Evolutionary conservation across 2,113 vertebrate species (phyloP), one percentile per base, ranked within the genome.

Genomic region (Oreochromis spilurus): DNA sequence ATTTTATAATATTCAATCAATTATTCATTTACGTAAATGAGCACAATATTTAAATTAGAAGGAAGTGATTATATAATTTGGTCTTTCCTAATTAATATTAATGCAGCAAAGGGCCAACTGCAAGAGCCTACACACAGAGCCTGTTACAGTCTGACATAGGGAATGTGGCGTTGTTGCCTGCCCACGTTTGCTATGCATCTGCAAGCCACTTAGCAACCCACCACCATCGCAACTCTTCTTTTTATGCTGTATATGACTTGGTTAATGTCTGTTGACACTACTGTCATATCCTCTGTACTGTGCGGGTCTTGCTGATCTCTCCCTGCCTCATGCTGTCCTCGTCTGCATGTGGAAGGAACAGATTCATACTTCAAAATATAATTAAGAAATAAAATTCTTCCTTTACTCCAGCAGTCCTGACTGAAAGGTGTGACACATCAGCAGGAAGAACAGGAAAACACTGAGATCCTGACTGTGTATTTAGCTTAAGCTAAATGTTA

Each of bases 401-500:
- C 26, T 77, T 50, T 77, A 75, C 24, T 50, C 9, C 3, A 75
- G 70, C 24, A 19, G 24, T 75, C 1, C 24, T 19, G 24, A 48
- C 43, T 75, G 24, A n/a, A 31, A 29, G n/a, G 14, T 26, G 67
- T 29, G 40, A 52, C 6, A 48, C 43, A 50, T 48, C 14, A 17
- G 14, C 24, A 48, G 67, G 14, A 45, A 48, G 70, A 75, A 48
- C 16, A 70, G 13, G 7, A 70, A 26, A 9, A 43, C 38, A 75
- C 70, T 26, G 21, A 29, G 70, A 75, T 48, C 2, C 14, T 48
- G 5, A 48, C 43, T 0, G 43, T 48, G 4, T 17, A 72, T 26
- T 48, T 65, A 65, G 60, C 60, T 65, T 65, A 65, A 65, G 6
- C 4, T 65, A 65, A n/a, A n/a, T 36, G 60, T 65, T 65, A 31